Evolutionary conservation across 2,113 vertebrate genomes (phyloP), one percentile per base, ranked within the genome.

Genomic region (Miniopterus natalensis): DNA sequence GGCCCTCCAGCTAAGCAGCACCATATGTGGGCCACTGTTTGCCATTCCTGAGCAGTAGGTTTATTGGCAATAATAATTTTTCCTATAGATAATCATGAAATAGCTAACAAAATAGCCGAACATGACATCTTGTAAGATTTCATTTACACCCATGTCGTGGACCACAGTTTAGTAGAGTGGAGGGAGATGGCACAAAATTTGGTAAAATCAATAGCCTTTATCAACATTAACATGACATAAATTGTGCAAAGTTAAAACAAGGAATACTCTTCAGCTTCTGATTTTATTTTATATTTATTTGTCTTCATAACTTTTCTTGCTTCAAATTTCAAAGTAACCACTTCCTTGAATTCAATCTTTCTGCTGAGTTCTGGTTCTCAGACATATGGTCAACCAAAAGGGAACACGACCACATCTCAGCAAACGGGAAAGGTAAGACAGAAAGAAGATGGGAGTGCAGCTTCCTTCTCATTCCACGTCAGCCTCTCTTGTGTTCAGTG

Each of bases 1-100:
- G 42, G 17, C 7, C 1, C 20, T 15, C 10, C 0, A 29, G 55
- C 18, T n/a, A n/a, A 40, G 12, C 5, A 6, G 6, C 4, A 66
- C 23, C 13, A 1, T 8, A 29, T 9, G 3, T 0, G 57, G 47
- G n/a, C 9, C 21, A 45, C 1, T 36, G 23, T 18, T 53, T 66
- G 23, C 8, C 18, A 6, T 79, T 71, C 14, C 23, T 66, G n/a
- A 27, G 27, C 2, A 47, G 42, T 57, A 27, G 17, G 20, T n/a
- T 47, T 66, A 10, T 18, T 23, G 14, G 23, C 29, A 84, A 6
- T 65, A 40, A 78, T 29, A 27, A 21, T 8, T 65, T 89, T 47
- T 49, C n/a, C 55, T 75, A 31, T 1, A 57, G 63, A 17, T 83
- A 18, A 42, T 88, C 45, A n/a, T 12, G 66, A 93, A 51, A 66